Percentiles rank a stretch among this genome's conserved stretches.
Conservation (phyloP, 2,888 invertebrate genomes). For the Xylota sylvarum region DNA sequence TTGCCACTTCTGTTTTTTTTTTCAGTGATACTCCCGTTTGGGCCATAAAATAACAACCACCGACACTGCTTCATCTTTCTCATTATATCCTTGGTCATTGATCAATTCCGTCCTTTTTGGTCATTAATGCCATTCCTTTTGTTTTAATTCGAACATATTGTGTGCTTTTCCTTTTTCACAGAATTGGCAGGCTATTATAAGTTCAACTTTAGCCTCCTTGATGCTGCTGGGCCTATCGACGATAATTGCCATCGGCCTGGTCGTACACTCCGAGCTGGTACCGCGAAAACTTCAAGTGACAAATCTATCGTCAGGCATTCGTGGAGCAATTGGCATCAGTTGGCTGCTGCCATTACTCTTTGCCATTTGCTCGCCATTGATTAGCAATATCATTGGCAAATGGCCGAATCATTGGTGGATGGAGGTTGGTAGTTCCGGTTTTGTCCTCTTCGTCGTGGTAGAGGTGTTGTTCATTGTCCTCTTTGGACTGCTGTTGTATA, state of each 20-base stretch:
- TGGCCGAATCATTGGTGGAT: conserved; percentile 88
- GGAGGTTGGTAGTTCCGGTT: conserved; percentile 83
- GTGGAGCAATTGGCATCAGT: conserved; percentile 84
- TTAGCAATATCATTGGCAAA: conserved; percentile 84
- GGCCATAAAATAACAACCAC: conserved; percentile 32
- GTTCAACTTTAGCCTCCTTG: conserved; percentile 88
- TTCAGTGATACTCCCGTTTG: conserved; percentile 5
- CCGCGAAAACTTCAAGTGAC: conserved; percentile 81
- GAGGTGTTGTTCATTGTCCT: conserved; percentile 89
- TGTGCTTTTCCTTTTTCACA: conserved; percentile 82
- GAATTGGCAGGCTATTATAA: conserved; percentile 87
- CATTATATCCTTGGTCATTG: conserved; percentile 53
- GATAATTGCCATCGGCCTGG: conserved; percentile 85
- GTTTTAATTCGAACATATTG: conserved; percentile 27
- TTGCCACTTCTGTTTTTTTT: conserved; percentile 17
- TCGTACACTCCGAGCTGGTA: conserved; percentile 84
- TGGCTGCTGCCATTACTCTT: conserved; percentile 84
- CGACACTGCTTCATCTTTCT: conserved; percentile 13
- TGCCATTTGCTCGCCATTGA: conserved; percentile 84
- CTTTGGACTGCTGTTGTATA: conserved; percentile 89
- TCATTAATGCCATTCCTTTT: conserved; percentile 38
- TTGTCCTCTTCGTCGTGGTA: conserved; percentile 86
- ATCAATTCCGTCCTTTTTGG: conserved; percentile 39
- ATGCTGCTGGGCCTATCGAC: conserved; percentile 88
- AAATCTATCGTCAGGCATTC: conserved; percentile 81